These are phyloP conservation scores for Chauna torquata DNA, from an alignment of 2,113 vertebrate species.

Conservation along the genomic window DNA sequence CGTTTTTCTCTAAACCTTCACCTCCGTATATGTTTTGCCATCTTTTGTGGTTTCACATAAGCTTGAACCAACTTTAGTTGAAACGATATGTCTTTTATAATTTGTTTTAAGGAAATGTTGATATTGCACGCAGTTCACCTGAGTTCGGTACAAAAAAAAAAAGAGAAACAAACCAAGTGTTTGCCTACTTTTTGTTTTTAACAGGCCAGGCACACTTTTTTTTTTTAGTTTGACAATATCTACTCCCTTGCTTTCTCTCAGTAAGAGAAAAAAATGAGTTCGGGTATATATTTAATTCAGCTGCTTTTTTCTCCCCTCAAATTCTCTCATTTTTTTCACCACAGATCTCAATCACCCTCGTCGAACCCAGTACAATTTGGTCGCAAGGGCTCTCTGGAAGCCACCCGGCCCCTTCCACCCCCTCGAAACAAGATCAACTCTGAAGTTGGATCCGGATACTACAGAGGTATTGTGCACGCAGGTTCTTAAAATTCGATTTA, in stretches of 20 bases:
- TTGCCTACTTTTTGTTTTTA: neutral
- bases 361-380: rapidly evolving
- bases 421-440: neutral
- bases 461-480: rapidly evolving
- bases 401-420: neutral
- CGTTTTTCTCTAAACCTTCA: neutral
- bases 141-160: neutral
- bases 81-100: neutral
- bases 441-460: rapidly evolving
- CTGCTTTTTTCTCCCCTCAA: neutral
- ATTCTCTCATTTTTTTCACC: neutral
- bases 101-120: neutral
- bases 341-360: neutral
- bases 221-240: neutral
- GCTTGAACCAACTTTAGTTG: neutral
- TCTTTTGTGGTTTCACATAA: neutral
- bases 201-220: neutral
- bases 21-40: neutral
- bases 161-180: neutral
- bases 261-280: neutral
- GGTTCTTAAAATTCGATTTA: no score
- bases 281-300: neutral
- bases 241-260: neutral
- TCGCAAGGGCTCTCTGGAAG: neutral
- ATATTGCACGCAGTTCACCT: neutral